Evolutionary conservation across 2,888 invertebrate species (phyloP).

Genomic region (Harpalus rufipes): DNA sequence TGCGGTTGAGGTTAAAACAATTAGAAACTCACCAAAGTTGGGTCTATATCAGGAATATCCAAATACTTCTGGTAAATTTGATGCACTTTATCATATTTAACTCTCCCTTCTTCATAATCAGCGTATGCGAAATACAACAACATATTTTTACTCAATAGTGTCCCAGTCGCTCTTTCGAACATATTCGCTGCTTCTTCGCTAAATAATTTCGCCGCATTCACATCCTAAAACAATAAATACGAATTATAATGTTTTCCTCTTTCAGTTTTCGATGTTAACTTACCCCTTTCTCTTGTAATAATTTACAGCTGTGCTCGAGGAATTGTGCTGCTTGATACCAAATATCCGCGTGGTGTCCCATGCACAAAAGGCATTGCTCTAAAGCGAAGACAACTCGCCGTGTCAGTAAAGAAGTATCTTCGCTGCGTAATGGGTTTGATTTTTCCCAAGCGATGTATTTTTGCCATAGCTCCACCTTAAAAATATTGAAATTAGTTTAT

Average conservation of each 20-base stretch:
- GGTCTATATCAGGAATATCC: constrained; percentile 94
- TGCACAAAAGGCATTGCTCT: constrained; percentile 96
- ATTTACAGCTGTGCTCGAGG: constrained; percentile 95
- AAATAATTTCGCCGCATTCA: constrained; percentile 94
- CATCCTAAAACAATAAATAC: constrained; percentile 83
- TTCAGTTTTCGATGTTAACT: constrained; percentile 72
- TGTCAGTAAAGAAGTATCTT: constrained; percentile 96
- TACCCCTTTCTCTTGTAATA: constrained; percentile 96
- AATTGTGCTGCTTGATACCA: constrained; percentile 99
- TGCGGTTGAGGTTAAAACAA: too few species aligned
- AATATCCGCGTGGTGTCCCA: constrained; percentile 98
- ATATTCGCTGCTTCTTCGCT: constrained; percentile 97
- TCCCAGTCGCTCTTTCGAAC: constrained; percentile 95
- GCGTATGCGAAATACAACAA: constrained; percentile 98
- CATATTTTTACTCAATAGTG: constrained; percentile 93
- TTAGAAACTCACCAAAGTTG: constrained; percentile 87
- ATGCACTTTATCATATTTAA: constrained; percentile 98
- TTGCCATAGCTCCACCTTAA: constrained; percentile 97
- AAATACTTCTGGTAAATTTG: constrained; percentile 96
- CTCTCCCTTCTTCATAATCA: constrained; percentile 97
- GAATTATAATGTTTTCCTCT: not conserved
- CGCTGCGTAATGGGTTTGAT: constrained; percentile 96
- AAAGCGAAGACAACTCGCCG: constrained; percentile 98
- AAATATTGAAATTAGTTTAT: too few species aligned
- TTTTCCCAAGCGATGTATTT: constrained; percentile 99